phyloP scores from a whole-genome alignment of 2,888 invertebrate species.

The Steinernema hermaphroditum region DNA sequence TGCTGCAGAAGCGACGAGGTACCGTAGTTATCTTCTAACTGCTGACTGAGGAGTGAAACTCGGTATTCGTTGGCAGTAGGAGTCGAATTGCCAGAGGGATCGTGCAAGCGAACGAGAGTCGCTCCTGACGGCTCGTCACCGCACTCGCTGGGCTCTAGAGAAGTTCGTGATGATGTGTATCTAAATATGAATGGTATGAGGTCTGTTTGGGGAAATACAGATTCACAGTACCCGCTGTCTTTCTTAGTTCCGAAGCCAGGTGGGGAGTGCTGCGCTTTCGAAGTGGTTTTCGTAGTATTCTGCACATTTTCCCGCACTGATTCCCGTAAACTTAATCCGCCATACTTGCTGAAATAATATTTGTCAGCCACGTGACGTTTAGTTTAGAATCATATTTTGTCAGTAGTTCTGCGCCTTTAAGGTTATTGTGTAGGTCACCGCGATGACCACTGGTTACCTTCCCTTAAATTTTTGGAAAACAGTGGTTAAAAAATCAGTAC shows the following conservation, averaged over 20 bases:
- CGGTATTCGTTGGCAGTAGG: conserved; percentile 44
- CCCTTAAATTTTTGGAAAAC: too few relatives aligned
- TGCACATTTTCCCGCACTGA: conserved; percentile 64
- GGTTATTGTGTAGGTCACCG: too few relatives aligned
- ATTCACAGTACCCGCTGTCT: conserved; percentile 60
- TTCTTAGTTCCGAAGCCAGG: conserved; percentile 63
- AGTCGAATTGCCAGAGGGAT: neutral
- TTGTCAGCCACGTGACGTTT: neutral
- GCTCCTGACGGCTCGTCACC: conserved; percentile 48
- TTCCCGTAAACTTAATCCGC: conserved; percentile 63
- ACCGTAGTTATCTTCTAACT: conserved; percentile 63
- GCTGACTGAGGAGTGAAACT: conserved; percentile 62
- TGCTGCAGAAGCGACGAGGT: conserved; percentile 23
- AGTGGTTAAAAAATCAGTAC: too few relatives aligned
- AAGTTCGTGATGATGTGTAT: conserved; percentile 66
- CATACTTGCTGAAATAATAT: conserved; percentile 48
- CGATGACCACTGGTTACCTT: too few relatives aligned
- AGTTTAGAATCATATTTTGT: neutral
- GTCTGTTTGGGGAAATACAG: neutral
- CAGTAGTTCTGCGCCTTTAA: too few relatives aligned
- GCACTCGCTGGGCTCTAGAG: conserved; percentile 65
- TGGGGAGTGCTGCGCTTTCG: conserved; percentile 54
- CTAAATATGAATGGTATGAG: conserved; percentile 40
- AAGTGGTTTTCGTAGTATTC: conserved; percentile 38
- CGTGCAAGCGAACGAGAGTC: conserved; percentile 30